Base-by-base conservation (phyloP, 2,888 invertebrate genomes). In the Harmothoe impar region DNA sequence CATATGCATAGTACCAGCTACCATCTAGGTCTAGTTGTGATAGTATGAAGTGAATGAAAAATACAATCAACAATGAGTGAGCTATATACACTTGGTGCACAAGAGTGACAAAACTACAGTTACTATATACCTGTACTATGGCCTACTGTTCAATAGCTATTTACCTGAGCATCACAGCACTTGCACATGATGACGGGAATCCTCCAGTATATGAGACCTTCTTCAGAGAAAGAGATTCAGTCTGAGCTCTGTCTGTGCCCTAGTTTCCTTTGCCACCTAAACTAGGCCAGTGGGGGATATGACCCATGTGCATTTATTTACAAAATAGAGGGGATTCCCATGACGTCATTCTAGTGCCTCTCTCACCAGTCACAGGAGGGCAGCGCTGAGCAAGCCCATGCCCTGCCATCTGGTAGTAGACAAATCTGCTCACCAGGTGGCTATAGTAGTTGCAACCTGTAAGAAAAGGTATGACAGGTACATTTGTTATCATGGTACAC, bases 161-260 rank as follows among this genome's bases (percentile, higher is more conserved):
- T 54, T 91, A 92, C 92, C 92, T 92, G 92, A 35, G 92, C 92
- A 72, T 91, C 91, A 68, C 92, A 92, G 52, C 92, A 92, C 25
- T 92, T 92, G 72, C 92, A 91, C 92, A 92, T 92, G 62, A n/a
- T 91, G n/a, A 88, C 62, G 15, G 25, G 3, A 25, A 25, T 77
- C 31, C 77, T 17, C 77, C 31, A 25, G 25, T 25, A n/a, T 5
- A 29, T 3, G 20, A 25, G 29, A 31, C 5, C 5, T n/a, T 62
- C 20, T 62, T 5, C 77, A 77, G 31, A 31, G 25, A 29, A 15
- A 31, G 31, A 15, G 29, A 31, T 31, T 29, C 17, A 77, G 31
- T 15, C 23, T 17, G 3, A 3, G 5, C 77, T 17, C 77, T 31
- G 77, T 31, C 29, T 7, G 31, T 77, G 77, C 29, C 31, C 77